Base-by-base conservation (phyloP, 1,140 invertebrate genomes). In the Drosophila mojavensis region DNA sequence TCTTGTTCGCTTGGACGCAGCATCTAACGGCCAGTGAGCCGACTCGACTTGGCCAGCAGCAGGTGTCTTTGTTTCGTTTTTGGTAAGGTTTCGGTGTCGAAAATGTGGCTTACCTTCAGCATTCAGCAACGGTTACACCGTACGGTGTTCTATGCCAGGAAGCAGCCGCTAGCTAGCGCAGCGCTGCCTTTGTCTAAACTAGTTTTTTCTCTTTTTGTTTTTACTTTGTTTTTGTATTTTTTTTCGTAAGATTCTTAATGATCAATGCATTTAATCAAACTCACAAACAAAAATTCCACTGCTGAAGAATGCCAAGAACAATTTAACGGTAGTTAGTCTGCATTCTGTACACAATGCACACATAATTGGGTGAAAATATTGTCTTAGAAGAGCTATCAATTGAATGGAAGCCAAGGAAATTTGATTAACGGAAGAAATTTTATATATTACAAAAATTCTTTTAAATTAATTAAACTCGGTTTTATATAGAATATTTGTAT, bases 101-200 rank as follows among this genome's bases (percentile, higher is more conserved):
- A 86, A 88, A 89, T 88, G 84, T 78, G 79, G 83, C 84, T 88
- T 88, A 89, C 83, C 83, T 88, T 88, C 83, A 64, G 63, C 60
- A 43, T 58, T 56, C 47, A 63, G 48, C 68, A 84, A 73, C 77
- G 59, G 53, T 78, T 17, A n/a, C 6, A 47, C 2, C 43, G 6
- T 39, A 59, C 55, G 30, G 26, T 58, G 51, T 65, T 62, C 51
- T 50, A 63, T 67, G 61, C 53, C 72, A 81, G 82, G 78, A 85
- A 83, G 84, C 79, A 61, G 78, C 70, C 60, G 54, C 67, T 81
- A 62, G 66, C 65, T 1, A 45, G 61, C 20, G 63, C 65, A 65
- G 39, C 30, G 65, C 28, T 71, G 72, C 68, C 59, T 73, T 88
- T 88, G 76, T 82, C 47, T 77, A 88, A 88, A 88, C 83, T 83